Percentiles rank a stretch among this genome's conserved stretches.
These are phyloP conservation scores for Athalia circularis DNA, from an alignment of 2,888 invertebrate species.

Conservation along the genomic window DNA sequence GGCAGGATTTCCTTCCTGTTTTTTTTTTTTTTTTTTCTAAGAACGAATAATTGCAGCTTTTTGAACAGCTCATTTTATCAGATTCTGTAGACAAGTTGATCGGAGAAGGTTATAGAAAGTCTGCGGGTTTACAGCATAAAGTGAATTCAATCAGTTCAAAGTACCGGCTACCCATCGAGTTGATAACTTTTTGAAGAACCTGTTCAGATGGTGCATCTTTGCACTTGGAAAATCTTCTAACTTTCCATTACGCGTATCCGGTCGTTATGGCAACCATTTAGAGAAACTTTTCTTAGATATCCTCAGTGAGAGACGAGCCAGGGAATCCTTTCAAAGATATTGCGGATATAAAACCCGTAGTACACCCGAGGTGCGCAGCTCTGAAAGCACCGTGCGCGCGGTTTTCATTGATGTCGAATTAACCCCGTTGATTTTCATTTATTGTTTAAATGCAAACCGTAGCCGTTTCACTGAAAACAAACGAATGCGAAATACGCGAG, in stretches of 20 bases:
- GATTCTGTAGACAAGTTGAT: too few relatives aligned
- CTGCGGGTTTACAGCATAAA: background rate
- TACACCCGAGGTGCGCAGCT: background rate
- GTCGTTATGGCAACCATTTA: constrained; percentile 17
- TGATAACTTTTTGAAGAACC: constrained; percentile 37
- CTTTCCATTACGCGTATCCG: constrained; percentile 11
- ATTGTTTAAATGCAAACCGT: constrained; percentile 1
- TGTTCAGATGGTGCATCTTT: constrained; percentile 9
- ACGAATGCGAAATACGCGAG: background rate
- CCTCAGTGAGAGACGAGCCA: background rate
- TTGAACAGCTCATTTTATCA: too few relatives aligned
- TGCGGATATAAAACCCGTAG: background rate
- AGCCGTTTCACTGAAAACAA: background rate
- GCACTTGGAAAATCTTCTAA: constrained; percentile 29
- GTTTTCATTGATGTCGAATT: constrained; percentile 29
- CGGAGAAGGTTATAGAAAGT: too few relatives aligned
- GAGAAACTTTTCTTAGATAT: background rate
- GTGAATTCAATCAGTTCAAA: constrained; percentile 39
- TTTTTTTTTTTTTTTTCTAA: background rate
- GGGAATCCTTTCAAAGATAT: background rate
- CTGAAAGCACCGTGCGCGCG: background rate
- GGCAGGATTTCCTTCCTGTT: background rate
- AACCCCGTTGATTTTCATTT: background rate
- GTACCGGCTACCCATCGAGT: constrained; percentile 11
- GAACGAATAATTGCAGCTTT: too few relatives aligned